Evolutionary conservation across 2,113 vertebrate genomes (phyloP).

Genomic region (Sturnira hondurensis): DNA sequence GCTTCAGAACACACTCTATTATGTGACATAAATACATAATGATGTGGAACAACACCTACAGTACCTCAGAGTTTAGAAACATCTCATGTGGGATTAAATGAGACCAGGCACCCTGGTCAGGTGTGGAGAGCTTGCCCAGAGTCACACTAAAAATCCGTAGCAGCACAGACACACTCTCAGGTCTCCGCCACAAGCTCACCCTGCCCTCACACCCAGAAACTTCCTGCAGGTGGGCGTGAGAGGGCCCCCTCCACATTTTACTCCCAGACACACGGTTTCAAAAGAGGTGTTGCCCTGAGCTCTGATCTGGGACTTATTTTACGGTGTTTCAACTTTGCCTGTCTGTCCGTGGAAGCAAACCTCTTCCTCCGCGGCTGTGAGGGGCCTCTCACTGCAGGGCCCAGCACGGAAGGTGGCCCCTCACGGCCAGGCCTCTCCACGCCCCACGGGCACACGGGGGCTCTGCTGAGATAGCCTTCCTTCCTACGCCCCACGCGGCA

Average conservation of each 20-base stretch:
- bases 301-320: background rate
- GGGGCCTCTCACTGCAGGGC: fast-evolving
- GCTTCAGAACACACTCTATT: background rate
- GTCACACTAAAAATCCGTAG: background rate
- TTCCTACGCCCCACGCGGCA: background rate
- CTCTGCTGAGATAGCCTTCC: background rate
- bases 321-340: background rate
- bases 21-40: background rate
- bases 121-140: background rate
- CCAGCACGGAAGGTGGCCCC: fast-evolving
- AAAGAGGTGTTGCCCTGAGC: background rate
- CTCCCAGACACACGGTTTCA: background rate
- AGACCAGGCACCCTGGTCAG: background rate
- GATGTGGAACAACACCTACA: background rate
- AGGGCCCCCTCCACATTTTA: background rate
- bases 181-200: background rate
- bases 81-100: background rate
- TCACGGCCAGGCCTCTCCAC: fast-evolving
- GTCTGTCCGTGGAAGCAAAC: background rate
- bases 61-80: background rate
- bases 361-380: no score
- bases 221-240: background rate
- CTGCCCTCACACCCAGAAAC: background rate
- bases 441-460: background rate
- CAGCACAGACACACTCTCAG: background rate